Conservation (phyloP, 2,888 invertebrate species). For the Xiphydria camelus region DNA sequence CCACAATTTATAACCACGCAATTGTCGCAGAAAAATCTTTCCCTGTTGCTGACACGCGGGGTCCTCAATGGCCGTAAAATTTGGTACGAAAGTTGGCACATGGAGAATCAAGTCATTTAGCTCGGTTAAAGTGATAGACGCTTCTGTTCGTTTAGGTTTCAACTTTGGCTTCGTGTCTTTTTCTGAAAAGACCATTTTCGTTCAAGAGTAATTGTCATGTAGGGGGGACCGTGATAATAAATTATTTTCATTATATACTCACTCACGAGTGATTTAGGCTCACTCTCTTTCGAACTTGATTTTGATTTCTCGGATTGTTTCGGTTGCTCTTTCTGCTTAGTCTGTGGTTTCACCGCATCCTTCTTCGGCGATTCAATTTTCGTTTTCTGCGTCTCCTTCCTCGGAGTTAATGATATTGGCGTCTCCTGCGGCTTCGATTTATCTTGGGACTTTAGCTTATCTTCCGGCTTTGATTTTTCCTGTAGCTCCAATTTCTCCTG, state of each 20-base stretch:
- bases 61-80: conserved; percentile 68
- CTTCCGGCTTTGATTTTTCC: conserved; percentile 12
- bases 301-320: no score
- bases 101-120: conserved; percentile 63
- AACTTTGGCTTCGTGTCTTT: conserved; percentile 45
- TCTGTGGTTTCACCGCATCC: conserved; percentile 7
- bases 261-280: no score
- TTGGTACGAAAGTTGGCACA: conserved; percentile 70
- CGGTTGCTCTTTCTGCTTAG: no score
- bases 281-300: no score
- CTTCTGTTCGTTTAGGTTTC: conserved; percentile 54
- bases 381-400: conserved; percentile 18
- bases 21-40: conserved; percentile 69
- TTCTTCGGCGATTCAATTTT: conserved; percentile 8
- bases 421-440: conserved; percentile 15
- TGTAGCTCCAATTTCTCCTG: conserved; percentile 27
- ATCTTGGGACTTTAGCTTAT: conserved; percentile 21
- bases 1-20: conserved; percentile 72
- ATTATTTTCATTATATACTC: no score
- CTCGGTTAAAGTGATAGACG: conserved; percentile 65
- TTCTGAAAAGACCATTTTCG: no score
- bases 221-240: no score
- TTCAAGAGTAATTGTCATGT: no score
- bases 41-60: conserved; percentile 71
- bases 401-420: conserved; percentile 10